Evolutionary conservation across 2,113 vertebrate genomes (phyloP), one percentile per base, ranked within the genome.

Genomic region (Apodemus speciosus): DNA sequence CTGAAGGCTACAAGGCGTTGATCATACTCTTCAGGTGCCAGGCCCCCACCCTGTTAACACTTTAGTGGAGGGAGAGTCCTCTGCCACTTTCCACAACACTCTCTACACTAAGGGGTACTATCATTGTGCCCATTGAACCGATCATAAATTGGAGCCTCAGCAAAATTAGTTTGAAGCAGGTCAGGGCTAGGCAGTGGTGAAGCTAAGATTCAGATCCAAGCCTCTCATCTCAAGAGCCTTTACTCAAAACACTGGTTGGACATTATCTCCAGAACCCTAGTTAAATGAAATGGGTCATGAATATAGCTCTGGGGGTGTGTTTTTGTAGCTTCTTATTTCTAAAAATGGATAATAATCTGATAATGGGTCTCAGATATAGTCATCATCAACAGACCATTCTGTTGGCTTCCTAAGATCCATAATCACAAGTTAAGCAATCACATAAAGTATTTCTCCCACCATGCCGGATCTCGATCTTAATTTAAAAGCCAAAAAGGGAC

Each of bases 251-350:
- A 15, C 53, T 35, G 13, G 23, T 3, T 60, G 46, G 85, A 38
- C 58, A 38, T 58, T 30, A 58, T 3, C 30, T 56, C 14, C 85
- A 40, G 6, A n/a, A 87, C 58, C 68, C 43, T 46, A 90, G 30
- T 77, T 77, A 71, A 86, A 23, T 60, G 49, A 88, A 94, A 83
- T 8, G 46, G 62, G 38, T 85, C 32, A 51, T n/a, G 21, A 92
- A 30, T 51, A 90, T 43, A 90, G 2, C 30, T 87, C 53, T 1
- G 62, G 32, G 21, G 58, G 10, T 16, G 35, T 68, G 43, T 46
- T 46, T 38, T 72, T 16, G 66, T 91, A 83, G 66, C 89, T 81
- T 64, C 62, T 81, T 40, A 9, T 53, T 95, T 88, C 43, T 58
- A 88, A 92, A 68, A 73, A 25, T 69, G 72, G 43, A 62, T 53